Evolutionary conservation across 1,140 invertebrate species (phyloP), one percentile per base, ranked within the genome.

Genomic region (Drosophila obscura): DNA sequence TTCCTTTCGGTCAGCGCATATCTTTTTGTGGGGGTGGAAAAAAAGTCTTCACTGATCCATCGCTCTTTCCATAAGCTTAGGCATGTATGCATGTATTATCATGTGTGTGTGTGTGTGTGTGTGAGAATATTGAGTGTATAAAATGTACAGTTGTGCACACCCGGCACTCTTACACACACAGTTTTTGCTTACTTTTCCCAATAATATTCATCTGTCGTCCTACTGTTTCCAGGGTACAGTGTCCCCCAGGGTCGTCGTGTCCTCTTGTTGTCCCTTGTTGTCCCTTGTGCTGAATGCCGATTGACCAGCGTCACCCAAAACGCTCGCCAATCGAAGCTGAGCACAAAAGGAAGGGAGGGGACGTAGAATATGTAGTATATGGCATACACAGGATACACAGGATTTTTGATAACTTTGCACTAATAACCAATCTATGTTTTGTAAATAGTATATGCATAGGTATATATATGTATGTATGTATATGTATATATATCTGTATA

Each of bases 111-210:
- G 52, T 60, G 19, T 60, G 62, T 52, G 60, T 50, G 45, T 65
- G 26, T 44, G 60, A 26, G 43, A 61, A 65, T 52, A 28, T 16
- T 44, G 24, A 28, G 73, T 76, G 63, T 52, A 46, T 62, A 68
- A 61, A 77, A 77, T 85, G 62, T 85, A 85, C 82, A 87, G 49
- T 67, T 62, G 50, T 67, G 59, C 62, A 45, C 67, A 53, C 69
- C 56, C 39, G 56, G 56, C 19, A 15, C 5, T 22, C 44, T 24
- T 15, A 51, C 52, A 53, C 52, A 50, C 22, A 49, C 35, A 50
- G 28, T 8, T 31, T 31, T 31, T 31, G 31, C 31, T 31, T 31
- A 9, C 28, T 9, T 31, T 2, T 31, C 5, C 26, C 26, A 73
- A 78, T 82, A 77, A 78, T 79, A 78, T 77, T 46, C 45, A 52